phyloP scores from a whole-genome alignment of 2,888 invertebrate genomes.

The Tetragnatha montana region DNA sequence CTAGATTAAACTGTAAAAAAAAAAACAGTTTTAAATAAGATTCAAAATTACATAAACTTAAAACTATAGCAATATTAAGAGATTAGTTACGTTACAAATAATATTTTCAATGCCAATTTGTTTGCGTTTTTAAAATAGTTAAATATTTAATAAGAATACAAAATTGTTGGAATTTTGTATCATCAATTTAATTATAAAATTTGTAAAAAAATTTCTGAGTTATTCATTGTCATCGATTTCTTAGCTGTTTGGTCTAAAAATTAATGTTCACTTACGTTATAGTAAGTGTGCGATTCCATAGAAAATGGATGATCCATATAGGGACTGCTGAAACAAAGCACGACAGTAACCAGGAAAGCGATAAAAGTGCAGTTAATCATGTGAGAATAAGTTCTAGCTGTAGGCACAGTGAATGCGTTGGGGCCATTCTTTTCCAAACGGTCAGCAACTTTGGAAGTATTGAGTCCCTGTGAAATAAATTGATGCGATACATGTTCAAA shows the following conservation, averaged over 20 bases:
- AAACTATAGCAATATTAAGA: too few species aligned
- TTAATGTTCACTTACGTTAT: conserved; percentile 4
- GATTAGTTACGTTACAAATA: too few species aligned
- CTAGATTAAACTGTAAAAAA: conserved; percentile 2
- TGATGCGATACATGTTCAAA: too few species aligned
- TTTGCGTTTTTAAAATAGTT: too few species aligned
- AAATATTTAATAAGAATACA: too few species aligned
- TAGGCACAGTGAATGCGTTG: not conserved
- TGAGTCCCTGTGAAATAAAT: conserved; percentile 8
- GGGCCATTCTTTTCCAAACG: not conserved
- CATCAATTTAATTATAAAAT: too few species aligned
- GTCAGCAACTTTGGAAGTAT: not conserved
- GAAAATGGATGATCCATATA: not conserved
- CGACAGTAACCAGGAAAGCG: not conserved
- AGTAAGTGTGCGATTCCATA: not conserved
- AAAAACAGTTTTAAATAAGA: not conserved
- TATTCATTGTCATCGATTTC: too few species aligned
- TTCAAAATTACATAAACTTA: not conserved
- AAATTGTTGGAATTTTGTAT: too few species aligned
- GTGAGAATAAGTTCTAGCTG: not conserved
- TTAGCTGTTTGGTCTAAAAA: too few species aligned
- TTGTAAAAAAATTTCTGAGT: too few species aligned
- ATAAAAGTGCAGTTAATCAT: not conserved
- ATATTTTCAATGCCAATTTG: too few species aligned
- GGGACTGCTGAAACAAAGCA: not conserved